phyloP scores from a whole-genome alignment of 2,113 vertebrate species.

The Hippopotamus amphibius region DNA sequence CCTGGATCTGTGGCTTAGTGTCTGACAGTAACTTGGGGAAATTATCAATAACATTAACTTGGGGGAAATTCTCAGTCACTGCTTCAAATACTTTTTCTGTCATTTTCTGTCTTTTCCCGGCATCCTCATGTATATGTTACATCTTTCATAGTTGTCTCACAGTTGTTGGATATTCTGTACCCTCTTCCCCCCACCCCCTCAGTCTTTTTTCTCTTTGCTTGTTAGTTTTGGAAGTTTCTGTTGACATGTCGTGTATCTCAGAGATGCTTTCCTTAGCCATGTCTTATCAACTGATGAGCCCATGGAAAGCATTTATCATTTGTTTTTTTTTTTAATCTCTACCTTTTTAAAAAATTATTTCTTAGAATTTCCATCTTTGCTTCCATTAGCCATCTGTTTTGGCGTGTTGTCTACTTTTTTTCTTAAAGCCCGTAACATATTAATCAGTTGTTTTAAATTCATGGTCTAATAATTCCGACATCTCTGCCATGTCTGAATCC shows the following conservation, averaged over 20 bases:
- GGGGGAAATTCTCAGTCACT: neutral
- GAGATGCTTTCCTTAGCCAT: neutral
- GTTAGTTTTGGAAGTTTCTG: neutral
- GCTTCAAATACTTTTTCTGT: neutral
- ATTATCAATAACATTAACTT: neutral
- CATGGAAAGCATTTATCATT: neutral
- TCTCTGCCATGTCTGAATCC: neutral
- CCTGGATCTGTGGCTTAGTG: neutral
- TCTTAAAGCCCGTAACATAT: neutral
- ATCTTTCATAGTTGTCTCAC: neutral
- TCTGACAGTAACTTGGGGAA: neutral
- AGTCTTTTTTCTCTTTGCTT: neutral
- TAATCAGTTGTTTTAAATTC: neutral
- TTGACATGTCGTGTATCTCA: neutral
- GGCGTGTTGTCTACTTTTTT: neutral
- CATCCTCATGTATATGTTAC: neutral
- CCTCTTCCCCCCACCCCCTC: neutral
- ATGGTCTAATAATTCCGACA: neutral
- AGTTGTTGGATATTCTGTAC: neutral
- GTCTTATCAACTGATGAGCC: neutral
- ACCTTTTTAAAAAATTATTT: neutral
- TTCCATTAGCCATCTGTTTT: neutral
- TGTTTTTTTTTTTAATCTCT: neutral
- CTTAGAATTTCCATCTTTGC: neutral
- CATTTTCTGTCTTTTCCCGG: no score